A percentile compares a stretch with the other conserved stretches of the same genome.
Evolutionary conservation across 1,140 invertebrate genomes (phyloP).

Genomic region (Heliconius hermathena): DNA sequence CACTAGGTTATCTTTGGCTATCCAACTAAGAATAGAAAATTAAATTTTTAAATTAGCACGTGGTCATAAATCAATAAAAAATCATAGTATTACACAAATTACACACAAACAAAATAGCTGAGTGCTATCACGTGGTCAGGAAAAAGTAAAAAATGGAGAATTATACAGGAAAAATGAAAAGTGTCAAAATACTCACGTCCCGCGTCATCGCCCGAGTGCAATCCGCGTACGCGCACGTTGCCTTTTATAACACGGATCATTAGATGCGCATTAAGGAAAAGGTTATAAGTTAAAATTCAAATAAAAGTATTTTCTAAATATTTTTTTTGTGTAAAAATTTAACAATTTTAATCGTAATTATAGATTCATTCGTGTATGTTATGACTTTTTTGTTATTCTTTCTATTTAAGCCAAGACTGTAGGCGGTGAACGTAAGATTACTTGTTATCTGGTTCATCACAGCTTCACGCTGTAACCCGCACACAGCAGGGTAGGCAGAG

Average conservation of each 20-base stretch:
- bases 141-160: conserved; percentile 42
- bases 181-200: conserved; percentile 56
- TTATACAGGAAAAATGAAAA: conserved; percentile 5
- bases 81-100: no score
- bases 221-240: conserved; percentile 22
- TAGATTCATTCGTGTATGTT: background rate
- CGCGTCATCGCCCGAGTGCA: conserved; percentile 58
- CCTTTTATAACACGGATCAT: conserved; percentile 47
- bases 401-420: background rate
- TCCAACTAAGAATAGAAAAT: no score
- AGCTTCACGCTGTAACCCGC: no score
- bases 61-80: background rate
- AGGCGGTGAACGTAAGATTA: no score
- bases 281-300: background rate
- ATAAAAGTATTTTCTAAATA: background rate
- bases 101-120: background rate
- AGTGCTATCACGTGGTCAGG: background rate
- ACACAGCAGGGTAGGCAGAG: no score
- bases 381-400: background rate
- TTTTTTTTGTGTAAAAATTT: background rate
- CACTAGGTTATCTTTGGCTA: background rate
- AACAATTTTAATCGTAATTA: no score
- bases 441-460: no score
- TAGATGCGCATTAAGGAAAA: background rate
- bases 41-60: background rate